Evolutionary conservation across 2,888 invertebrate species (phyloP).

Genomic region (Lasius platythorax): DNA sequence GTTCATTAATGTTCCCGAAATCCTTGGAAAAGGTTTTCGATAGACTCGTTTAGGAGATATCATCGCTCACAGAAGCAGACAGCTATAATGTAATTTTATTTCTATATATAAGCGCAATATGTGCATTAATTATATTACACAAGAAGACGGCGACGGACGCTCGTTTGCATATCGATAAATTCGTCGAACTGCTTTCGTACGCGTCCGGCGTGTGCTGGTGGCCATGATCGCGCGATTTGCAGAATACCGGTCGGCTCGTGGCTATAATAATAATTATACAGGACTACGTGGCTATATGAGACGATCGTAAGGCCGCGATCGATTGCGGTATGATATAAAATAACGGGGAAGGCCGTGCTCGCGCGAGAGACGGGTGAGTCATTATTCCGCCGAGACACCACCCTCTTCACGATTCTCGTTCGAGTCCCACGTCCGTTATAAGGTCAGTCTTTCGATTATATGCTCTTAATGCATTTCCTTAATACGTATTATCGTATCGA

Average conservation of each 20-base stretch:
- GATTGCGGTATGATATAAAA: conserved; percentile 61
- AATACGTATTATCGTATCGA: neutral
- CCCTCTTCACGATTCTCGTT: conserved; percentile 53
- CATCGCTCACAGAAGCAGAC: neutral
- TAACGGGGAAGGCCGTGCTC: conserved; percentile 72
- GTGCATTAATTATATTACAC: conserved; percentile 14
- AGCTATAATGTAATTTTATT: conserved; percentile 7
- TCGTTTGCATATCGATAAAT: conserved; percentile 58
- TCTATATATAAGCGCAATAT: neutral
- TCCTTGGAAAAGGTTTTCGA: neutral
- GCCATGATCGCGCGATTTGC: conserved; percentile 64
- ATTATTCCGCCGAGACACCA: conserved; percentile 58
- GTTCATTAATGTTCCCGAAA: neutral
- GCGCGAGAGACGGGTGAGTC: conserved; percentile 62
- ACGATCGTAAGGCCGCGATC: conserved; percentile 41
- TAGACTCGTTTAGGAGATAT: neutral
- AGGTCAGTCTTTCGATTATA: neutral
- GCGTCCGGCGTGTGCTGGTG: conserved; percentile 54
- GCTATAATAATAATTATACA: conserved; percentile 67
- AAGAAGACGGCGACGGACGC: neutral
- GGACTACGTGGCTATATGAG: conserved; percentile 30
- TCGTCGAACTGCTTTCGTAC: conserved; percentile 64
- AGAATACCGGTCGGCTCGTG: conserved; percentile 69
- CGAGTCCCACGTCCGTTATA: conserved; percentile 25
- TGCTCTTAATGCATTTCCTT: neutral